phyloP scores from a whole-genome alignment of 2,113 vertebrate species.

The Tachysurus vachellii region DNA sequence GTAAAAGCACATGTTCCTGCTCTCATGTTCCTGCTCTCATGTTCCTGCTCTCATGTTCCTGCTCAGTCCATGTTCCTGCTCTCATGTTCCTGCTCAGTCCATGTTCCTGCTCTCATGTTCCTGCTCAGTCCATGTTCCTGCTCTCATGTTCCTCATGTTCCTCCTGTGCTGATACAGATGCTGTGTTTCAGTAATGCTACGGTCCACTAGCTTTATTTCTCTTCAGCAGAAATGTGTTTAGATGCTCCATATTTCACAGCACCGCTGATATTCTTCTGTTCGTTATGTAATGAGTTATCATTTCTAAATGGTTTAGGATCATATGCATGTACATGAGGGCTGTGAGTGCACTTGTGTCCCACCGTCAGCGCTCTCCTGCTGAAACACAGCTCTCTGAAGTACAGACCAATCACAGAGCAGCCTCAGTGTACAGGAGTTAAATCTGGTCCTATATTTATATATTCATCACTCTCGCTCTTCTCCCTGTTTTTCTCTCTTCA shows the following conservation, averaged over 20 bases:
- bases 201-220: conserved; percentile 1
- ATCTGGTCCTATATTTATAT: no score
- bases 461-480: no score
- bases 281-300: conserved; percentile 5
- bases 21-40: no score
- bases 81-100: no score
- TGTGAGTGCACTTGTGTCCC: conserved; percentile 5
- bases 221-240: not conserved
- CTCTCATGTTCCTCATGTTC: no score
- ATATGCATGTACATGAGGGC: not conserved
- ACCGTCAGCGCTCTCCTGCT: not conserved
- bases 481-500: not conserved
- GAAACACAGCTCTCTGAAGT: not conserved
- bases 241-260: not conserved
- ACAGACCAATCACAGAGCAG: not conserved
- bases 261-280: not conserved
- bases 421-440: not conserved
- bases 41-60: no score
- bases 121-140: no score
- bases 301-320: not conserved
- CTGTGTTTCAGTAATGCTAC: not conserved
- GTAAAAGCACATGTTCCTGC: not conserved
- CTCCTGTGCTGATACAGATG: not conserved
- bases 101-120: no score
- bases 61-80: no score